Evolutionary conservation across 2,797 vertebrate genomes (phyloP).

Genomic region (Bradypodion ventrale): DNA sequence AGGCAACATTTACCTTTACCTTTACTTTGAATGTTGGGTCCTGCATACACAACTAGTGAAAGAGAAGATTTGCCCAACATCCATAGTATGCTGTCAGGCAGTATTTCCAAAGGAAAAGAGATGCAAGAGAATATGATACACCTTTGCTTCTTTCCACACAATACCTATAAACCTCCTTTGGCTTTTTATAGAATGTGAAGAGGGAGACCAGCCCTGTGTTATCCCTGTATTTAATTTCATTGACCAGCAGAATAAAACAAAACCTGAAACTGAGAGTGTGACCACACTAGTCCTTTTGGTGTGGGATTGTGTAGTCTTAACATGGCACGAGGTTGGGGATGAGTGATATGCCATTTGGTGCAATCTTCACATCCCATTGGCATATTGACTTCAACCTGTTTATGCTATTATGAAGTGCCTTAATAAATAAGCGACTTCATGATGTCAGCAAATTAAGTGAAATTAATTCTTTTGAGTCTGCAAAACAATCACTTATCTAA

Average conservation of each 20-base stretch:
- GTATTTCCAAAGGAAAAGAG: constrained; percentile 16
- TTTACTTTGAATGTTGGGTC: not conserved
- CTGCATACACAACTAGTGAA: not conserved
- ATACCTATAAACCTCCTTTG: not conserved
- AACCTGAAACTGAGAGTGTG: constrained; percentile 3
- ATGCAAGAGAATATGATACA: not conserved
- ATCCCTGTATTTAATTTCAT: constrained; percentile 6
- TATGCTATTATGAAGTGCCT: too few relatives aligned
- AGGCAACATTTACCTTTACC: too few relatives aligned
- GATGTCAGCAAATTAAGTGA: too few relatives aligned
- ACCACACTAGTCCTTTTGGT: too few relatives aligned
- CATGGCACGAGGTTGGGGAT: too few relatives aligned
- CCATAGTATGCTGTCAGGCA: constrained; percentile 7
- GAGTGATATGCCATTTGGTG: too few relatives aligned
- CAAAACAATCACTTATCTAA: too few relatives aligned
- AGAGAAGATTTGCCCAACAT: constrained; percentile 3
- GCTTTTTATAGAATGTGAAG: constrained; percentile 10
- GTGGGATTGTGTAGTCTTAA: too few relatives aligned
- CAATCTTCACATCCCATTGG: too few relatives aligned
- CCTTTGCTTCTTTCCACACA: not conserved
- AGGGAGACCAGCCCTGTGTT: constrained; percentile 3
- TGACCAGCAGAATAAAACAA: constrained; percentile 12
- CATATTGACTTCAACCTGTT: too few relatives aligned
- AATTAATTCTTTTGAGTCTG: too few relatives aligned
- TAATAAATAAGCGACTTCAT: too few relatives aligned